Conservation (phyloP, 2,113 vertebrate genomes). For the Mellivora capensis region DNA sequence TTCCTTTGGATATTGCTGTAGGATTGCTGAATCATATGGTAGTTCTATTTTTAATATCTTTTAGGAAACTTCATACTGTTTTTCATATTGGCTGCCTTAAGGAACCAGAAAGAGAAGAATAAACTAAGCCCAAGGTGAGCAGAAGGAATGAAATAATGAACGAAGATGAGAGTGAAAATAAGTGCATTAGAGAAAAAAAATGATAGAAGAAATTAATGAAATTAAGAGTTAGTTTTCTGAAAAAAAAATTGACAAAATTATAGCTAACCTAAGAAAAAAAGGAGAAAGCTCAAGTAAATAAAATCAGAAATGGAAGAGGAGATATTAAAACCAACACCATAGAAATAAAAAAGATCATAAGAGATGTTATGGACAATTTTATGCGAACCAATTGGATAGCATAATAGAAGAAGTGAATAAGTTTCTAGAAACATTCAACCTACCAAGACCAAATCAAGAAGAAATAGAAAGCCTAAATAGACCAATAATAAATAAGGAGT, state of each 20-base stretch:
- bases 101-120: not conserved
- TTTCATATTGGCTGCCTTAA: not conserved
- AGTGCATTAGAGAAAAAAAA: not conserved
- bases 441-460: not conserved
- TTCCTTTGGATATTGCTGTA: not conserved
- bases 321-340: not conserved
- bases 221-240: not conserved
- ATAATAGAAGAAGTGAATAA: not conserved
- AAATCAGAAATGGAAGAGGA: not conserved
- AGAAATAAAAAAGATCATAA: not conserved
- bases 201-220: not conserved
- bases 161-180: not conserved
- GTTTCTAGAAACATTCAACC: not conserved
- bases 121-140: not conserved
- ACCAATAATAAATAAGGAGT: not conserved
- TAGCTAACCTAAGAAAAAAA: not conserved
- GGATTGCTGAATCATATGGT: not conserved
- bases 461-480: not conserved
- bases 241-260: not conserved
- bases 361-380: not conserved
- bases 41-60: not conserved
- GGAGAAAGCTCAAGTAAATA: not conserved
- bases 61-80: not conserved
- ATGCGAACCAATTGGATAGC: not conserved
- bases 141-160: not conserved